Percentiles rank a stretch among this genome's conserved stretches.
phyloP scores from a whole-genome alignment of 1,140 invertebrate genomes.

The Caenorhabditis elegans region DNA sequence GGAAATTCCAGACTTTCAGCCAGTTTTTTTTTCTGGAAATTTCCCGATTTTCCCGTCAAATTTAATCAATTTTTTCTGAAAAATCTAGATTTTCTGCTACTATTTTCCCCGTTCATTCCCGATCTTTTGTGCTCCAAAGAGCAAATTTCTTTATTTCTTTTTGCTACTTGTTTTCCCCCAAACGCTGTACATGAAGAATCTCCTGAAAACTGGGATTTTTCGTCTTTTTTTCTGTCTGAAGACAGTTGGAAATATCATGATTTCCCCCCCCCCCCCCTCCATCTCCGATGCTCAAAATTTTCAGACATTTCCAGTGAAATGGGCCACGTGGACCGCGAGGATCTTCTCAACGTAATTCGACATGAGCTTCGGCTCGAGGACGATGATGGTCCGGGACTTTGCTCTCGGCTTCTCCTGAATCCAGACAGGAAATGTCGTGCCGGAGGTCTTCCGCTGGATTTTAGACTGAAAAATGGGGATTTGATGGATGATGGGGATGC shows the following conservation, averaged over 20 bases:
- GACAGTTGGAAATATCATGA: neutral
- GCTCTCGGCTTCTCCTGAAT: neutral
- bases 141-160: too few relatives aligned
- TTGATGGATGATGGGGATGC: neutral
- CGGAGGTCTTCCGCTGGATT: conserved; percentile 22
- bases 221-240: neutral
- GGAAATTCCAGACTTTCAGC: too few relatives aligned
- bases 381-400: neutral
- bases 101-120: too few relatives aligned
- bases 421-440: neutral
- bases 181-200: too few relatives aligned
- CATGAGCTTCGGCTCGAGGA: conserved; percentile 34
- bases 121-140: too few relatives aligned
- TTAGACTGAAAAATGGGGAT: neutral
- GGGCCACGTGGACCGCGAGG: neutral
- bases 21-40: too few relatives aligned
- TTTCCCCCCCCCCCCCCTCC: neutral
- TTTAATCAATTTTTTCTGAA: too few relatives aligned
- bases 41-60: too few relatives aligned
- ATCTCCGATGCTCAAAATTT: neutral
- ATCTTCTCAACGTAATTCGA: conserved; percentile 27
- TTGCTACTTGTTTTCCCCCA: too few relatives aligned
- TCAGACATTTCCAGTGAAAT: neutral
- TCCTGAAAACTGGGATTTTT: too few relatives aligned
- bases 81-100: too few relatives aligned